Percentiles rank a stretch among this genome's conserved stretches.
Evolutionary conservation across 2,113 vertebrate genomes (phyloP).

Genomic region (Chaetops frenatus): DNA sequence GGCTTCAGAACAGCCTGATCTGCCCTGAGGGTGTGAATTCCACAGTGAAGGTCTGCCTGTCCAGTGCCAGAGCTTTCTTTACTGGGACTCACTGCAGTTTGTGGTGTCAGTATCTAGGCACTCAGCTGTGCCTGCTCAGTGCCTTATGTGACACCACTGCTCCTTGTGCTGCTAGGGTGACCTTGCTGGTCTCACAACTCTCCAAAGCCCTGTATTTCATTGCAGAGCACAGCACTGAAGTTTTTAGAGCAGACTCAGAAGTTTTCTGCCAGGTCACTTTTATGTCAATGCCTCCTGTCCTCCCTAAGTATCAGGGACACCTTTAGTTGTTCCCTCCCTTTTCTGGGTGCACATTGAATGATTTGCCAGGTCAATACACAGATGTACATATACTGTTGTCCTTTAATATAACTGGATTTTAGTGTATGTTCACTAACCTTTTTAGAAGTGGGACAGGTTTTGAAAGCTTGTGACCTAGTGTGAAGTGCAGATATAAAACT

Average conservation of each 20-base stretch:
- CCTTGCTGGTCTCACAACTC: not conserved
- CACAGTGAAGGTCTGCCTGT: not conserved
- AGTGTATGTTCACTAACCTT: not conserved
- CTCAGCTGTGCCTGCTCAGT: not conserved
- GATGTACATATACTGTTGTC: not conserved
- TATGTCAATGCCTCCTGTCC: not conserved
- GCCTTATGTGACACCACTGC: accelerated
- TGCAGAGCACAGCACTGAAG: not conserved
- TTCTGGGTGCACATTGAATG: not conserved
- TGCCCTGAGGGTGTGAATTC: not conserved
- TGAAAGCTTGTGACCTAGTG: not conserved
- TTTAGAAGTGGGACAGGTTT: not conserved
- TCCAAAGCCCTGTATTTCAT: not conserved
- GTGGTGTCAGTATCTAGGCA: not conserved
- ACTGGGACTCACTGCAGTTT: not conserved
- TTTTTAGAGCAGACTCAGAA: not conserved
- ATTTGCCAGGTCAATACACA: not conserved
- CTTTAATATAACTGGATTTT: not conserved
- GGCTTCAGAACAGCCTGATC: not conserved
- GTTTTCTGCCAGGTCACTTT: not conserved
- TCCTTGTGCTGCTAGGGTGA: not conserved
- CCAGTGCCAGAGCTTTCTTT: not conserved
- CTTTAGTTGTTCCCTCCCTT: not conserved
- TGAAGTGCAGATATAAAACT: not conserved
- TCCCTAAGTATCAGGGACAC: not conserved